phyloP scores from a whole-genome alignment of 1,140 invertebrate genomes.

The Sarcophaga peregrina region DNA sequence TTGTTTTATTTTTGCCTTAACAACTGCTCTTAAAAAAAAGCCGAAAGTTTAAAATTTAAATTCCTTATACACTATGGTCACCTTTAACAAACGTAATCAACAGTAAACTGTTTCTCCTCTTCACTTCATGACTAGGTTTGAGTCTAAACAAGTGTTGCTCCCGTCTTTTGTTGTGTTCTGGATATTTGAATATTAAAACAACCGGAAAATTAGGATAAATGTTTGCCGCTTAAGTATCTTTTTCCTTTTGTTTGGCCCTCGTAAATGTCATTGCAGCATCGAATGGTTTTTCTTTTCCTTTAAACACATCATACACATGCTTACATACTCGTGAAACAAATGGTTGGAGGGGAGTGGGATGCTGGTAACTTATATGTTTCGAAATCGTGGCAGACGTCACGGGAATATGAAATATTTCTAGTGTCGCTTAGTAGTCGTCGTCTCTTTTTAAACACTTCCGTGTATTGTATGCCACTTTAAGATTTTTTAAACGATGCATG shows the following conservation, averaged over 20 bases:
- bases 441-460: not conserved
- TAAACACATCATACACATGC: no score
- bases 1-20: no score
- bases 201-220: conserved; percentile 38
- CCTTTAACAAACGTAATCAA: not conserved
- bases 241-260: not conserved
- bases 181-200: conserved; percentile 11
- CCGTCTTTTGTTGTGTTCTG: not conserved
- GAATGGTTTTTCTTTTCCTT: no score
- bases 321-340: not conserved
- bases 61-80: not conserved
- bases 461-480: conserved; percentile 34
- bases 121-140: no score
- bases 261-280: not conserved
- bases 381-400: conserved; percentile 33
- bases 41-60: not conserved
- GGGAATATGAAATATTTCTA: conserved; percentile 33
- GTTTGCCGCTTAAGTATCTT: conserved; percentile 24
- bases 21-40: no score
- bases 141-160: not conserved
- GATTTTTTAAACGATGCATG: not conserved
- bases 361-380: not conserved
- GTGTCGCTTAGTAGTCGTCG: not conserved
- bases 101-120: not conserved
- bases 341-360: not conserved